Base-by-base conservation (phyloP, 2,113 vertebrate species). In the Fukomys damarensis region DNA sequence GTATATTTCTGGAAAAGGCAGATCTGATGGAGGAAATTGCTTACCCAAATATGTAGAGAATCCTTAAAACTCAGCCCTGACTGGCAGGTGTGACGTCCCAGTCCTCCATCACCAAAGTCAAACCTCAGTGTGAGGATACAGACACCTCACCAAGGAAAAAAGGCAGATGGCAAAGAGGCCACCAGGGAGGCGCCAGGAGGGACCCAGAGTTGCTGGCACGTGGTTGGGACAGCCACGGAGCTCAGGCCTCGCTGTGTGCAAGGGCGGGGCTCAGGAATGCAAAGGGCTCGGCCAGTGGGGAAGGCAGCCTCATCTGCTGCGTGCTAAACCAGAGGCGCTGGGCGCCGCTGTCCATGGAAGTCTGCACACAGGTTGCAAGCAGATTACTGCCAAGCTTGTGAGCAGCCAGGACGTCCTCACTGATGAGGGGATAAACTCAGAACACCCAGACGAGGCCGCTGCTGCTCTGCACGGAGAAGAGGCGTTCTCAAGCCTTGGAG, bases 191-290 rank as follows among this genome's bases (percentile, higher is more conserved):
- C 65, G 2, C 41, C 72, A 16, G 43, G 26, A 76, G 72, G 12
- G 41, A 28, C n/a, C 22, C 4, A 38, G 22, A 43, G 24, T 28
- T 12, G 38, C 11, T 9, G 32, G 19, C 3, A n/a, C 68, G 26
- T 22, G 5, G 10, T 72, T 4, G 38, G 38, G 38, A 41, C 38
- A 28, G 38, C 11, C 22, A 24, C 68, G 46, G 46, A 49, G 46
- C 38, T 11, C 0, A 0, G 41, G 70, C 38, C 26, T 30, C 0
- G 24, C 72, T 7, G 5, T 28, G 41, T 41, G 68, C 9, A 0
- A 41, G 68, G 68, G 26, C 11, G 68, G 68, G 38, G 68, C 20
- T 6, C 72, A 46, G 22, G 70, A 26, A 13, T 43, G 24, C 24
- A 28, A 28, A 28, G 41, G 72, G 68, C 19, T 9, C 41, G 4